Percentiles rank a stretch among this genome's conserved stretches.
These are phyloP conservation scores for Drosophila mojavensis DNA, from an alignment of 1,140 invertebrate genomes.

Conservation along the genomic window DNA sequence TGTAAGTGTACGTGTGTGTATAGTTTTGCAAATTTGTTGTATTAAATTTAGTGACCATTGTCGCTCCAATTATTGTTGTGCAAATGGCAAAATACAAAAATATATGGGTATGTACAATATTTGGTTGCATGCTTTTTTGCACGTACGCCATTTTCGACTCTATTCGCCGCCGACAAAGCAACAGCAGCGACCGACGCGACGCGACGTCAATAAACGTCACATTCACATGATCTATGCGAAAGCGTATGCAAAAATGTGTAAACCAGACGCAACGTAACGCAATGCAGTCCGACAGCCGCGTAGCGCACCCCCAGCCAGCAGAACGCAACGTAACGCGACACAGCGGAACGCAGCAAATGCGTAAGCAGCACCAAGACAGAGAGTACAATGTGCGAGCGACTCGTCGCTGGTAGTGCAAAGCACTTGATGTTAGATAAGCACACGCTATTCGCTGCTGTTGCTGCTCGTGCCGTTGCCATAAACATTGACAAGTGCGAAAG, in stretches of 20 bases:
- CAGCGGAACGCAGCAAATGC: constrained; percentile 11
- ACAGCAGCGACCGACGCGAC: not conserved
- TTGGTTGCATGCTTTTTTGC: constrained; percentile 82
- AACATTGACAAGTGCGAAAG: constrained; percentile 39
- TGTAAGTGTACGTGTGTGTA: not conserved
- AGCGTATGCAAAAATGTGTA: constrained; percentile 25
- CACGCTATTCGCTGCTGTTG: not conserved
- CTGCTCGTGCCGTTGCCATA: constrained; percentile 5
- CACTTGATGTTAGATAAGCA: constrained; percentile 37
- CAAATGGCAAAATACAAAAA: constrained; percentile 27
- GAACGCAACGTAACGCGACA: not conserved
- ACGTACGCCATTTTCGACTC: constrained; percentile 75
- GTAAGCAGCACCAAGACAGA: constrained; percentile 9
- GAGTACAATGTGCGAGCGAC: constrained; percentile 20
- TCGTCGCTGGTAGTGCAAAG: constrained; percentile 16
- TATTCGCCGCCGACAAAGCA: constrained; percentile 46
- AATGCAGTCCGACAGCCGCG: not conserved
- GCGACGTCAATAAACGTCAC: constrained; percentile 13
- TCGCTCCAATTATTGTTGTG: constrained; percentile 36
- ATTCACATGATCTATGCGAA: constrained; percentile 42
- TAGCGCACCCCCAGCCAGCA: not conserved
- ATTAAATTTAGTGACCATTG: constrained; percentile 33
- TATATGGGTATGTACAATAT: constrained; percentile 51
- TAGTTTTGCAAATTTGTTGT: constrained; percentile 16
- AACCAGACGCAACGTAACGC: constrained; percentile 1